Evolutionary conservation across 2,113 vertebrate species (phyloP).

Genomic region (Spea multiplicata): DNA sequence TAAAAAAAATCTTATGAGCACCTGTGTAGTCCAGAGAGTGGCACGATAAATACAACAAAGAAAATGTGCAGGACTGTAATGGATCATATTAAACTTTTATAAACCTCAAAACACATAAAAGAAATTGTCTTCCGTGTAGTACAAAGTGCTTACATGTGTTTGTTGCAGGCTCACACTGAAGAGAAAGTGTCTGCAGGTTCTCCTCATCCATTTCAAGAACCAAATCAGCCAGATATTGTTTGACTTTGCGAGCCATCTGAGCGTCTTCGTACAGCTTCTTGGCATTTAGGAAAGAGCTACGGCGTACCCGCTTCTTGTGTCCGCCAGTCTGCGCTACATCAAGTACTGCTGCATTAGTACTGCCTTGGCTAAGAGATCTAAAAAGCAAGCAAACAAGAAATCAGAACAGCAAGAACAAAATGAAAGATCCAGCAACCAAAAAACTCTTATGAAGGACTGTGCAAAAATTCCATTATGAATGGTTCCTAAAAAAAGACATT

Average conservation of each 20-base stretch:
- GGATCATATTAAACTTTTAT: too few relatives aligned
- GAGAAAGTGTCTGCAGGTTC: constrained; percentile 86
- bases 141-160: constrained; percentile 79
- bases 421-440: background rate
- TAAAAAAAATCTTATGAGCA: too few relatives aligned
- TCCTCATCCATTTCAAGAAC: constrained; percentile 94
- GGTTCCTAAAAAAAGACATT: constrained; percentile 35
- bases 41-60: too few relatives aligned
- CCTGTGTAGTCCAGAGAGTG: too few relatives aligned
- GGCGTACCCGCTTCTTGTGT: constrained; percentile 94
- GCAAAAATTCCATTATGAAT: constrained; percentile 2
- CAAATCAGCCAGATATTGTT: constrained; percentile 91
- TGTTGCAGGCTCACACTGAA: constrained; percentile 92
- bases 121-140: too few relatives aligned
- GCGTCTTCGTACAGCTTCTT: constrained; percentile 98
- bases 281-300: constrained; percentile 97
- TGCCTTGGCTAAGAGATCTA: constrained; percentile 96
- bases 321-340: constrained; percentile 90
- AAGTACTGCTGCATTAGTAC: constrained; percentile 84
- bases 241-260: constrained; percentile 96
- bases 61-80: too few relatives aligned
- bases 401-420: background rate
- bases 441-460: background rate
- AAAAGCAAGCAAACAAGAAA: constrained; percentile 41
- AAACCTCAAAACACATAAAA: too few relatives aligned